Conservation (phyloP, 2,888 invertebrate species). For the Ochropleura plecta region DNA sequence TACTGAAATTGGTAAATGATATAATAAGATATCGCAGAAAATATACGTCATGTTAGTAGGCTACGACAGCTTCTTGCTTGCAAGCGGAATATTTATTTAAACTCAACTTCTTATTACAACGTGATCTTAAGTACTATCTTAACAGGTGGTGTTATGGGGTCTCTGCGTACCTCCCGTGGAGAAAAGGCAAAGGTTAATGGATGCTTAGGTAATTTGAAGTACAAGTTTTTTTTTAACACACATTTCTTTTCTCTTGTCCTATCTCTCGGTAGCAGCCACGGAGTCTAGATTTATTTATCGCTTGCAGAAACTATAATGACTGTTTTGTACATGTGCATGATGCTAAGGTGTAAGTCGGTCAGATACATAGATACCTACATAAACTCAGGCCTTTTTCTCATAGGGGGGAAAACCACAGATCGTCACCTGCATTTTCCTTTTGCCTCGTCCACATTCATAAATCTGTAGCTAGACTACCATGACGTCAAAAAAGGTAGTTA, state of each 20-base stretch:
- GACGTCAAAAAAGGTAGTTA: too few relatives aligned
- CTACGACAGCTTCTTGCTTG: slow-evolving; percentile 6
- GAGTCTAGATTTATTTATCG: neutral
- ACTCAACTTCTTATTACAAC: neutral
- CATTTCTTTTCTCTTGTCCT: too few relatives aligned
- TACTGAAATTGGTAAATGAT: slow-evolving; percentile 42
- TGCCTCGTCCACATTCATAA: too few relatives aligned
- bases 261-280: too few relatives aligned
- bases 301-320: too few relatives aligned
- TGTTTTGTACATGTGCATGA: neutral
- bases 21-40: slow-evolving; percentile 32
- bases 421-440: too few relatives aligned
- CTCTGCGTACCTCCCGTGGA: neutral
- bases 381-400: too few relatives aligned
- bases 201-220: neutral
- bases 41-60: slow-evolving; percentile 24
- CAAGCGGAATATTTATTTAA: slow-evolving; percentile 10
- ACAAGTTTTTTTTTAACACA: too few relatives aligned
- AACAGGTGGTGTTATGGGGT: neutral
- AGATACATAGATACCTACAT: neutral
- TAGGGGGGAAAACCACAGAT: too few relatives aligned
- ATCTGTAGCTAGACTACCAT: too few relatives aligned
- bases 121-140: neutral
- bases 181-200: neutral
- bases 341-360: neutral